These are phyloP conservation scores for Coptodon rendalli DNA, from an alignment of 2,113 vertebrate species.

Conservation along the genomic window DNA sequence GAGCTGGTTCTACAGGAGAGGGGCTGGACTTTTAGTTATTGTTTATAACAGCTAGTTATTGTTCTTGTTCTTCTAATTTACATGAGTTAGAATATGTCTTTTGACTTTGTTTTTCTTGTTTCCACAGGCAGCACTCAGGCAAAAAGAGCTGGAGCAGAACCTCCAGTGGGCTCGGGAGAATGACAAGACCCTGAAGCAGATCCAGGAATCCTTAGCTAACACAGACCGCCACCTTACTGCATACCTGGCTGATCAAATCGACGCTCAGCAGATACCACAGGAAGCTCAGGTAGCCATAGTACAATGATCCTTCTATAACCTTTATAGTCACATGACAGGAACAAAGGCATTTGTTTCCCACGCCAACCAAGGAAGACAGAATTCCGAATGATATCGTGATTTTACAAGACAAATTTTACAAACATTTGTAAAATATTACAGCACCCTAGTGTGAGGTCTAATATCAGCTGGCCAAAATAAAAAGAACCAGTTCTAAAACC, in stretches of 20 bases:
- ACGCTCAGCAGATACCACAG: conserved; percentile 92
- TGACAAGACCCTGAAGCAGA: conserved; percentile 84
- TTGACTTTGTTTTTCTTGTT: neutral
- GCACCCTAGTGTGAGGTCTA: neutral
- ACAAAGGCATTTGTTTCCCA: neutral
- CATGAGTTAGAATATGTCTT: neutral
- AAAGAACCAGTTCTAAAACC: neutral
- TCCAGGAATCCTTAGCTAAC: conserved; percentile 83
- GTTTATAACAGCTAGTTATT: fast-evolving
- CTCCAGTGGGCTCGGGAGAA: conserved; percentile 87
- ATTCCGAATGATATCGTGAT: neutral
- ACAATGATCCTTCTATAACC: neutral
- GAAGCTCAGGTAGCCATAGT: conserved; percentile 80
- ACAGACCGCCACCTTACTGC: conserved; percentile 85
- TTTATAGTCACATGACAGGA: neutral
- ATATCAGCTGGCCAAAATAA: neutral
- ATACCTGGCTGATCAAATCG: conserved; percentile 85
- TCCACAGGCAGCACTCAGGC: conserved; percentile 79
- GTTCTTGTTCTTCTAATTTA: neutral
- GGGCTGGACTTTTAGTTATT: fast-evolving
- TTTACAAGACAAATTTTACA: neutral
- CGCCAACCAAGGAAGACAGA: neutral
- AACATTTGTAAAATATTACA: neutral
- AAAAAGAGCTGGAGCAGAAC: conserved; percentile 86
- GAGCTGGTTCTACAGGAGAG: neutral